Base-by-base conservation (phyloP, 1,140 invertebrate species). In the Euschistus heros region DNA sequence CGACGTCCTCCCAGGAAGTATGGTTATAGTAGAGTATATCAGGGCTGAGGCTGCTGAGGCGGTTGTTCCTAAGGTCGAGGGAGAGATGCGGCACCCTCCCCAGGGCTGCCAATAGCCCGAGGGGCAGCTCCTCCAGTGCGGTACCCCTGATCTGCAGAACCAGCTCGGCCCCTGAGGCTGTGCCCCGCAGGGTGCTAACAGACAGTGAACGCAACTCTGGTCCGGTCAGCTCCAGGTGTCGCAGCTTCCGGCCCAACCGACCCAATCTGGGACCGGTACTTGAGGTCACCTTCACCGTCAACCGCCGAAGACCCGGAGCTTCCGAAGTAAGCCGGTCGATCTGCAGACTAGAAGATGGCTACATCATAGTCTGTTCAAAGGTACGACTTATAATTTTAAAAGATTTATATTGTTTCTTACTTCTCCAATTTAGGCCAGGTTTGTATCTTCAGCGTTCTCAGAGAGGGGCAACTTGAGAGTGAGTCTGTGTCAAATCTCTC, bases 1-100 rank as follows among this genome's bases (percentile, higher is more conserved):
- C 89, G 47, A 89, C 85, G 68, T 84, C 84, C 74, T 91, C 89
- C 90, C 89, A 92, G 24, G 86, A 86, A 3, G 87, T 84, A 64
- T 82, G 82, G 74, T 92, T 92, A 2, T 87, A 86, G 74, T 92
- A 93, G 70, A 93, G 86, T 27, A 88, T 85, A n/a, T 88, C 86
- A 22, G 89, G 88, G 75, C 86, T 86, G 42, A 93, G 77, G 60
- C 86, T 85, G 62, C 84, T 83, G 69, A 92, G 84, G 76, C 86
- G 82, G 78, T 93, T 93, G 72, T 88, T 82, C 67, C 87, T 84
- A 46, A 92, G 78, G 73, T 92, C 89, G 52, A 93, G 77, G 3
- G 86, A 84, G 18, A 92, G 79, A 73, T 91, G 87, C 8, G 50
- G 27, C 64, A 91, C 81, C 73, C 84, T 83, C 14, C 86, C 84